phyloP scores from a whole-genome alignment of 2,888 invertebrate species.

The Polyommatus iphigenia region DNA sequence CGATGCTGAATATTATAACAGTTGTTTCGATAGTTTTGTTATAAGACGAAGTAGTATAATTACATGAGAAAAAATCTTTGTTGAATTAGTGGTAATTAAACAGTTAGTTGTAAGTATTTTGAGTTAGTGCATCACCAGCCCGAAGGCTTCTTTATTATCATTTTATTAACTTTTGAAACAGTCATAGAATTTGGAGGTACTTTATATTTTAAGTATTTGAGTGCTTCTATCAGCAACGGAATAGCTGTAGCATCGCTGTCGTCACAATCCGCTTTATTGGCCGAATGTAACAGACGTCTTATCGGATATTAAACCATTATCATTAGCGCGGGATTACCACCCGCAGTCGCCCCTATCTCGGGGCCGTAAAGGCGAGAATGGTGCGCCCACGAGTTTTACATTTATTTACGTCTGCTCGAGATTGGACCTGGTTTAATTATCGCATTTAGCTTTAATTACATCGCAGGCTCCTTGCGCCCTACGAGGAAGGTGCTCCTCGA shows the following conservation, averaged over 20 bases:
- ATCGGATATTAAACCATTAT: constrained; percentile 10
- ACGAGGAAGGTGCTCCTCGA: not conserved
- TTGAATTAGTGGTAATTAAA: too few relatives aligned
- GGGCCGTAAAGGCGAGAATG: not conserved
- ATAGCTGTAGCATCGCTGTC: not conserved
- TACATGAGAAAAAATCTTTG: too few relatives aligned
- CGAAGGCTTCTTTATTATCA: not conserved
- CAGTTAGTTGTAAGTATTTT: too few relatives aligned
- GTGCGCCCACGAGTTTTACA: not conserved
- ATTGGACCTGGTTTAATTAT: not conserved
- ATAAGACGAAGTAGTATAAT: too few relatives aligned
- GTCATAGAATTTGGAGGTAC: not conserved
- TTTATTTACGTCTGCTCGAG: not conserved
- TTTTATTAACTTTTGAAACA: not conserved
- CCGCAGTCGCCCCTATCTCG: not conserved
- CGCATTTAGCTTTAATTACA: constrained; percentile 4
- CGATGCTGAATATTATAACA: too few relatives aligned
- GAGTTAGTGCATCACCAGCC: not conserved
- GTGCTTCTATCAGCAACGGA: not conserved
- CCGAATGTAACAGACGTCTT: not conserved
- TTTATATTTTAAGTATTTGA: not conserved
- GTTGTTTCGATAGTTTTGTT: too few relatives aligned
- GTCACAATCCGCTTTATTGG: not conserved
- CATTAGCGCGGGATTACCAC: not conserved
- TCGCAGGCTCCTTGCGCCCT: not conserved